Base-by-base conservation (phyloP, 1,140 invertebrate genomes). In the Drosophila cardini region DNA sequence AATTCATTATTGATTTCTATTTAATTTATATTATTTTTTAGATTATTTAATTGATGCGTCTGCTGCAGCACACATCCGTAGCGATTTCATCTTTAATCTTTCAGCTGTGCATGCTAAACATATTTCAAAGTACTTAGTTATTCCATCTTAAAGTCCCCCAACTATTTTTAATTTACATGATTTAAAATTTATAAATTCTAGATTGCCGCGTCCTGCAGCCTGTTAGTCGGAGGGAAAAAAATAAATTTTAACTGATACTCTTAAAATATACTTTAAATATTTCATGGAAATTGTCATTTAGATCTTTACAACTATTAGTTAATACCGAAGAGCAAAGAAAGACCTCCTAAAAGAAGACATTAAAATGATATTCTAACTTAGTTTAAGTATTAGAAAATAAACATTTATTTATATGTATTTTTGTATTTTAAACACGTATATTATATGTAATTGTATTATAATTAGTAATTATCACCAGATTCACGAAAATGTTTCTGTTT, bases 31-130 rank as follows among this genome's bases (percentile, higher is more conserved):
- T 72, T 69, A 73, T 78, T 89, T 26, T 89, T 80, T 80, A 89
- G 84, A 80, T 85, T 89, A 65, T 89, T 89, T 89, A 81, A 78
- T 84, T 89, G 80, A 89, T 60, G 50, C 69, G 56, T 48, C 50
- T 46, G 34, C 56, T 62, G 42, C 46, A 74, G n/a, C 62, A 67
- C 32, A 30, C 60, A 32, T 45, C 64, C 57, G 55, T 55, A 71
- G 40, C 42, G 57, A 15, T 45, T 52, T 60, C 55, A 82, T 73
- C 65, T 58, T 46, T 45, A 64, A 67, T 46, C 50, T 71, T 40
- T 76, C 61, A 77, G 48, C 48, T 75, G 48, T 72, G 78, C 78
- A 76, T 83, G 80, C 56, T 46, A 82, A 52, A 40, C 43, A 42
- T n/a, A 34, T 15, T 53, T 61, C 6, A 58, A 50, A 26, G 18